A percentile compares a stretch with the other conserved stretches of the same genome.
phyloP scores from a whole-genome alignment of 2,888 invertebrate genomes.

The Barypeithes pellucidus region DNA sequence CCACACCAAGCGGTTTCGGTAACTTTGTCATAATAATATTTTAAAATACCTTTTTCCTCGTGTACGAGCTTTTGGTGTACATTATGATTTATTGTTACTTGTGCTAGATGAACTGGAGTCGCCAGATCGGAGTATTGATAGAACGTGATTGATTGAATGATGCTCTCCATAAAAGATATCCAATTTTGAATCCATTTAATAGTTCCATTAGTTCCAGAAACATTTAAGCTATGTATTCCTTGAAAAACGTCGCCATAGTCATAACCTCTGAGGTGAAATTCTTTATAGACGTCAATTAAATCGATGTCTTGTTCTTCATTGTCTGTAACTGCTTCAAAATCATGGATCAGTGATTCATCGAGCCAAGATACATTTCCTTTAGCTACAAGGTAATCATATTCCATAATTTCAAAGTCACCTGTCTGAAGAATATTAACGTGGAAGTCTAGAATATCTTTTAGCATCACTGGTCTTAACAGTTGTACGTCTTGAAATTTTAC shows the following conservation, averaged over 20 bases:
- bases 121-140: not conserved
- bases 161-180: constrained; percentile 80
- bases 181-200: constrained; percentile 76
- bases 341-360: not conserved
- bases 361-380: constrained; percentile 14
- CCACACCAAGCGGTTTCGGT: constrained; percentile 3
- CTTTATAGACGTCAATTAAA: constrained; percentile 65
- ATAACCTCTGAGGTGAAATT: constrained; percentile 72
- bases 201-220: constrained; percentile 65
- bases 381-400: constrained; percentile 17
- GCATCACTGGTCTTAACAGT: not conserved
- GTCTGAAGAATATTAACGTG: constrained; percentile 29
- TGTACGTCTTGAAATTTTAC: constrained; percentile 22
- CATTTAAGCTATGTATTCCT: constrained; percentile 71
- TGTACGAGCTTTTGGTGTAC: not conserved
- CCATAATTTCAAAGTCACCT: constrained; percentile 25
- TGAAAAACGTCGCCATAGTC: constrained; percentile 72
- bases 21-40: constrained; percentile 4
- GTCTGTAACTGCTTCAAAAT: not conserved
- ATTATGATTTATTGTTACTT: constrained; percentile 11
- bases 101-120: not conserved
- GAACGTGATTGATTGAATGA: constrained; percentile 77
- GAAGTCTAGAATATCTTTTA: constrained; percentile 18
- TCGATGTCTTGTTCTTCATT: not conserved
- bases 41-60: not conserved